Evolutionary conservation across 2,888 invertebrate species (phyloP).

Genomic region (Polymixis lichenea): DNA sequence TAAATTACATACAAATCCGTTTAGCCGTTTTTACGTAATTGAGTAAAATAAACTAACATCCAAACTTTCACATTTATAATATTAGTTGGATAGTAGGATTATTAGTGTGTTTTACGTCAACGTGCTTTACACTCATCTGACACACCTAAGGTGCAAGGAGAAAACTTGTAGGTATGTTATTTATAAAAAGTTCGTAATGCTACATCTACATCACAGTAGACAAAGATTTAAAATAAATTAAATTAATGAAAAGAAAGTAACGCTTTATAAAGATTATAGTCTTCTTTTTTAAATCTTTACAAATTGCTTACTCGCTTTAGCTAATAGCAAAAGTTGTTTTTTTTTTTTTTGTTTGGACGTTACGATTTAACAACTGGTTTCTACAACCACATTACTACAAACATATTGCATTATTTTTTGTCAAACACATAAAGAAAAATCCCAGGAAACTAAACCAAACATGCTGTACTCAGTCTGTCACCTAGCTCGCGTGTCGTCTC

Average conservation of each 20-base stretch:
- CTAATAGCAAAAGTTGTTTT: background rate
- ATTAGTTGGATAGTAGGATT: background rate
- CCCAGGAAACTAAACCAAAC: slow-evolving; percentile 37
- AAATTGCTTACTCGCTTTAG: background rate
- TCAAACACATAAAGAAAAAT: background rate
- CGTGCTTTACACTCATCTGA: background rate
- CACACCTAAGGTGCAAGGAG: background rate
- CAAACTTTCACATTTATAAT: no score
- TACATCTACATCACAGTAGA: background rate
- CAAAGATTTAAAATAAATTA: background rate
- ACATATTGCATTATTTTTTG: background rate
- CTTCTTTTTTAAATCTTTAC: background rate
- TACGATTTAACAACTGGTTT: background rate
- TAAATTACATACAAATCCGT: no score
- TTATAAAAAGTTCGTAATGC: background rate
- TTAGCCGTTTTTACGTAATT: no score
- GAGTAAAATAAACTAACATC: no score
- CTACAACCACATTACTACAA: no score
- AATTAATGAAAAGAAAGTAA: background rate
- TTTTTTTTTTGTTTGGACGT: background rate
- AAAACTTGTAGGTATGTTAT: background rate
- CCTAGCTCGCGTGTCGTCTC: slow-evolving; percentile 82
- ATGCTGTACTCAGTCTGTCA: slow-evolving; percentile 74
- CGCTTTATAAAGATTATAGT: background rate
- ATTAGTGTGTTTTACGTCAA: background rate